phyloP scores from a whole-genome alignment of 2,888 invertebrate species.

The Himalopsyche japonica region DNA sequence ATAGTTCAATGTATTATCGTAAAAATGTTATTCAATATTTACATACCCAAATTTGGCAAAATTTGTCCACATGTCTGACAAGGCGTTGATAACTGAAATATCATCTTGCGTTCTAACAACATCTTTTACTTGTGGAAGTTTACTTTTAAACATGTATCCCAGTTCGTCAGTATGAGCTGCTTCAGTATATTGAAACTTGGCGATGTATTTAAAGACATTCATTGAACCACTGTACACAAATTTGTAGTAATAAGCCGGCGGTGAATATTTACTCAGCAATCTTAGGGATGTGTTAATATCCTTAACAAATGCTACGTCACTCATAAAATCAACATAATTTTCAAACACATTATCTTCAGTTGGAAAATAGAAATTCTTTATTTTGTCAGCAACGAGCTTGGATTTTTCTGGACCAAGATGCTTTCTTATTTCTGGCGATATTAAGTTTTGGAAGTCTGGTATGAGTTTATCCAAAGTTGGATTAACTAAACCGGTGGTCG shows the following conservation, averaged over 20 bases:
- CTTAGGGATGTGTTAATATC: neutral
- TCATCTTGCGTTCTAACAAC: neutral
- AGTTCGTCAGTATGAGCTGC: constrained; percentile 22
- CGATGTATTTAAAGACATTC: neutral
- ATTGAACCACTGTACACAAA: constrained; percentile 15
- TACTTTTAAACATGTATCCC: constrained; percentile 3
- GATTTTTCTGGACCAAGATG: neutral
- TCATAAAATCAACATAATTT: constrained; percentile 7
- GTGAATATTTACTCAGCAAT: neutral
- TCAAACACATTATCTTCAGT: constrained; percentile 4
- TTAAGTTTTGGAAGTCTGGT: constrained; percentile 4
- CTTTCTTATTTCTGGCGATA: constrained; percentile 29
- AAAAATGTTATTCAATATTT: neutral
- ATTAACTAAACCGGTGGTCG: neutral
- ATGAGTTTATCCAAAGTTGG: neutral
- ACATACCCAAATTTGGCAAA: constrained; percentile 43
- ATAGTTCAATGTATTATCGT: too few species aligned
- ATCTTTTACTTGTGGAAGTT: neutral
- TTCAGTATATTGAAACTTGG: constrained; percentile 3
- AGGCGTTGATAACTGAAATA: neutral
- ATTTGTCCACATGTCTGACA: constrained; percentile 38
- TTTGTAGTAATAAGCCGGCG: constrained; percentile 4
- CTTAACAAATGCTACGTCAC: constrained; percentile 10
- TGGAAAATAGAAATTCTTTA: neutral
- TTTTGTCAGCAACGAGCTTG: neutral